Evolutionary conservation across 2,113 vertebrate genomes (phyloP).

Genomic region (Macrotus californicus): DNA sequence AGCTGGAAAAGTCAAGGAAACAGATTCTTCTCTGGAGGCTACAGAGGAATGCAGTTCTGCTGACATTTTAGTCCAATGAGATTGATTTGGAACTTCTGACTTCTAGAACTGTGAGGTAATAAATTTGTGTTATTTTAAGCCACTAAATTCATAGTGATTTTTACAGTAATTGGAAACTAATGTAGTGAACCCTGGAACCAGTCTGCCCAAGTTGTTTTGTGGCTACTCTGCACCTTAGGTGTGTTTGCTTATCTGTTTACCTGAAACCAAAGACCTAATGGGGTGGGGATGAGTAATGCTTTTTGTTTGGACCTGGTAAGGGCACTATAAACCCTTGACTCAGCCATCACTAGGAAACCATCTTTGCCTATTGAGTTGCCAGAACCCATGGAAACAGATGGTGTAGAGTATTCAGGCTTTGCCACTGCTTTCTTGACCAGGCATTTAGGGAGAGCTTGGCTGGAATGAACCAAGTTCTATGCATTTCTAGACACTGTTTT

Average conservation of each 20-base stretch:
- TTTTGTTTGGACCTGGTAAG: neutral
- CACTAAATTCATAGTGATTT: neutral
- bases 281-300: neutral
- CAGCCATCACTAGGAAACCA: neutral
- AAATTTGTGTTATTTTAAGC: neutral
- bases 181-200: neutral
- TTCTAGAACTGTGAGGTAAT: neutral
- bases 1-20: neutral
- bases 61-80: neutral
- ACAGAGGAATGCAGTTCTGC: neutral
- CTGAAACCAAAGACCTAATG: neutral
- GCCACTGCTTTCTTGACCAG: neutral
- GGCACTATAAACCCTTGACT: neutral
- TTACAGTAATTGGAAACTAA: neutral
- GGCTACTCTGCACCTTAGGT: neutral
- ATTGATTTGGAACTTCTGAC: neutral
- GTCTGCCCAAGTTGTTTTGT: neutral
- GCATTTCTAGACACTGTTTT: neutral
- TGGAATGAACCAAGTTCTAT: neutral
- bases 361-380: neutral
- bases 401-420: neutral
- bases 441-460: neutral
- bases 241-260: neutral
- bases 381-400: neutral
- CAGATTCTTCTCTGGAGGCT: neutral